A percentile compares a stretch with the other conserved stretches of the same genome.
Conservation (phyloP, 2,113 vertebrate species). For the Anhinga anhinga region DNA sequence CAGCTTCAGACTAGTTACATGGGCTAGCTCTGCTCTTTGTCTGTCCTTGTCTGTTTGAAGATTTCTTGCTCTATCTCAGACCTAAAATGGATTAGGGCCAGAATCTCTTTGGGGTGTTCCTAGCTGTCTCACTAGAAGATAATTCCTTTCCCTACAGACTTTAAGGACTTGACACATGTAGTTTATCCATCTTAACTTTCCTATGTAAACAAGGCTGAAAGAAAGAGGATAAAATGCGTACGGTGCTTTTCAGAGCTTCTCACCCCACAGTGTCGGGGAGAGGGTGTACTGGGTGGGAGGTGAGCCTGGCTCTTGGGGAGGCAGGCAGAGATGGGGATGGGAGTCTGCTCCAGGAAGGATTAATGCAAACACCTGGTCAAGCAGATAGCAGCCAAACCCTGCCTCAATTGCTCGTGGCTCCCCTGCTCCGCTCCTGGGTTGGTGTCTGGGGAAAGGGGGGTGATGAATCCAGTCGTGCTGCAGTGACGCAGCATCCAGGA, state of each 20-base stretch:
- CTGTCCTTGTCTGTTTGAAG: neutral
- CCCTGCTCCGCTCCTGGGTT: neutral
- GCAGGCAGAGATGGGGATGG: neutral
- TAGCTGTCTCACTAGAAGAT: neutral
- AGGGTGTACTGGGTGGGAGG: rapidly evolving
- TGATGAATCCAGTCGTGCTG: rapidly evolving
- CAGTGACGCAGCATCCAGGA: neutral
- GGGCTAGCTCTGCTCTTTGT: neutral
- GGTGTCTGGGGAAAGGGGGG: neutral
- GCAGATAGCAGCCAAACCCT: rapidly evolving
- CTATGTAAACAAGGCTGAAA: neutral
- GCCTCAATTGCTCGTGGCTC: neutral
- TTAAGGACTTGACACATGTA: neutral
- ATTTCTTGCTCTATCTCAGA: neutral
- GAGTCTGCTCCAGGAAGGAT: neutral
- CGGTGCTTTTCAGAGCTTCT: neutral
- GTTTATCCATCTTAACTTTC: neutral
- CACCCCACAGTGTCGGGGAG: rapidly evolving
- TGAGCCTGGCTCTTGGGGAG: neutral
- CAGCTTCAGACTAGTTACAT: neutral
- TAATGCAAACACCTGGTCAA: neutral
- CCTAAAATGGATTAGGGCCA: neutral
- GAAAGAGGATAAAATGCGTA: neutral
- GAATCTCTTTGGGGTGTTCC: neutral
- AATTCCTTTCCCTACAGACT: neutral